A percentile compares a stretch with the other conserved stretches of the same genome.
Conservation (phyloP, 1,140 invertebrate species). For the Drosophila novamexicana region DNA sequence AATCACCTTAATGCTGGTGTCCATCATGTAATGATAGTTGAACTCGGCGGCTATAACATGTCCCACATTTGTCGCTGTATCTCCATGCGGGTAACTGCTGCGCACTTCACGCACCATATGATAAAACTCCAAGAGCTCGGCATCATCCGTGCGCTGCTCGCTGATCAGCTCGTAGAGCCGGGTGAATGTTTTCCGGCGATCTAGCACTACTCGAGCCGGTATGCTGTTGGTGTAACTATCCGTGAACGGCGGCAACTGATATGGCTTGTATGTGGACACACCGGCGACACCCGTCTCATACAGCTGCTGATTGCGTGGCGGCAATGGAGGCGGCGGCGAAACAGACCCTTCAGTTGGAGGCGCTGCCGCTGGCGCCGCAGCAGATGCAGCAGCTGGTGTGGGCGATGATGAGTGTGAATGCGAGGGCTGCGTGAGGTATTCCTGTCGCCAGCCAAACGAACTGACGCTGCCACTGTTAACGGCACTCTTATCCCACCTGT, state of each 20-base stretch:
- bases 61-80: slow-evolving; percentile 90
- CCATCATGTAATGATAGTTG: slow-evolving; percentile 90
- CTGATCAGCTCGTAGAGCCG: slow-evolving; percentile 90
- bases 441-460: slow-evolving; percentile 86
- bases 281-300: slow-evolving; percentile 37
- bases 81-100: slow-evolving; percentile 88
- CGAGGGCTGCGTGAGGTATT: slow-evolving; percentile 49
- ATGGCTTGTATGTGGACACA: slow-evolving; percentile 11
- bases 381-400: slow-evolving; percentile 1
- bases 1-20: slow-evolving; percentile 93
- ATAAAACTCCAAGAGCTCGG: slow-evolving; percentile 91
- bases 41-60: slow-evolving; percentile 93
- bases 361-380: not conserved
- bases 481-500: slow-evolving; percentile 87
- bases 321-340: slow-evolving; percentile 84
- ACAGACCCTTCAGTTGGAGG: slow-evolving; percentile 40
- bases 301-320: slow-evolving; percentile 85
- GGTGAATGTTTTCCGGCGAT: slow-evolving; percentile 84
- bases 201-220: slow-evolving; percentile 81
- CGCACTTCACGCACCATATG: slow-evolving; percentile 87
- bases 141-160: slow-evolving; percentile 88
- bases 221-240: slow-evolving; percentile 75
- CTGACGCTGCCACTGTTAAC: slow-evolving; percentile 79
- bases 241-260: slow-evolving; percentile 40
- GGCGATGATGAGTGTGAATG: slow-evolving; percentile 23